Percentiles rank a stretch among this genome's conserved stretches.
Evolutionary conservation across 2,113 vertebrate species (phyloP).

Genomic region (Triplophysa rosa): DNA sequence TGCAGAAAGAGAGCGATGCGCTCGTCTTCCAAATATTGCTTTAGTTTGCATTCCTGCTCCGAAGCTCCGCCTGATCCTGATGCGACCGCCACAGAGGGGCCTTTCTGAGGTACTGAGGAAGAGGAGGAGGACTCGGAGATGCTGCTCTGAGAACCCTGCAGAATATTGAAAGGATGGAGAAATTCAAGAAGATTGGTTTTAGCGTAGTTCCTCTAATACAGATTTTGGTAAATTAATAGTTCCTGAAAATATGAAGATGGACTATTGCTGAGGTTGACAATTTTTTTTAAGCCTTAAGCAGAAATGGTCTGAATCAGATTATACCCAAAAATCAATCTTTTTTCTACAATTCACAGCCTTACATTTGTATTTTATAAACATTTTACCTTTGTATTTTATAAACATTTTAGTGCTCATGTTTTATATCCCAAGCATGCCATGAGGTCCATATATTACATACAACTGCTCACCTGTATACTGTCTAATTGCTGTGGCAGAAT

Average conservation of each 20-base stretch:
- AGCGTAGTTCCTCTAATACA: neutral
- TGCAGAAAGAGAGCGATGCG: constrained; percentile 94
- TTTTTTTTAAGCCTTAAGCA: neutral
- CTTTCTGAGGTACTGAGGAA: constrained; percentile 60
- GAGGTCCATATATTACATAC: neutral
- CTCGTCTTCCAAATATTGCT: constrained; percentile 96
- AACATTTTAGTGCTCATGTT: no score
- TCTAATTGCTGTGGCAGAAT: constrained; percentile 89
- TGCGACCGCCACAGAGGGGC: constrained; percentile 29
- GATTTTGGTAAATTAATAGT: neutral
- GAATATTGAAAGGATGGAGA: neutral
- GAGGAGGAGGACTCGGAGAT: constrained; percentile 59
- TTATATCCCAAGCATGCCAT: no score
- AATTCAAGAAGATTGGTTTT: neutral
- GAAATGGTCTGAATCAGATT: neutral
- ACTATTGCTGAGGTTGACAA: neutral
- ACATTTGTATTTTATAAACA: no score
- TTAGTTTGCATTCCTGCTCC: constrained; percentile 89
- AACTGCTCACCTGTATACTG: constrained; percentile 72
- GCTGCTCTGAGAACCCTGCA: constrained; percentile 69
- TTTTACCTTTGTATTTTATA: no score
- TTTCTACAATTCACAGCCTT: no score
- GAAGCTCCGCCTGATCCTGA: constrained; percentile 50
- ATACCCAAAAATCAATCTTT: no score
- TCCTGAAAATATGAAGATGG: neutral